Evolutionary conservation across 2,888 invertebrate genomes (phyloP), one percentile per base, ranked within the genome.

Genomic region (Sisyra nigra): DNA sequence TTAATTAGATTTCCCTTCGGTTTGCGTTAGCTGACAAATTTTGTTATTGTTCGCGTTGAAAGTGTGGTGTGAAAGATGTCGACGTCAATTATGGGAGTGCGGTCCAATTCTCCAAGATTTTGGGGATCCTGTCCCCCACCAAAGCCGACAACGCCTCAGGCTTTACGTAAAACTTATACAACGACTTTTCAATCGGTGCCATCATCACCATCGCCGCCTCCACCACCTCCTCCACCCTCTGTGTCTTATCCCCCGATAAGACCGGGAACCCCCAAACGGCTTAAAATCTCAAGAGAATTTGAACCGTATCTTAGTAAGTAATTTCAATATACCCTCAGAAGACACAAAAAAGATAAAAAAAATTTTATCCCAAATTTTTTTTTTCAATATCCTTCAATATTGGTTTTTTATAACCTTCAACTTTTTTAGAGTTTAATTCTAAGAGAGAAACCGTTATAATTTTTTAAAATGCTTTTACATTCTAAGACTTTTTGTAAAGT

Each of bases 251-350:
- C 36, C 7, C 13, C 24, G 17, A 15, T 29, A 13, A 24, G 37
- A 5, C 30, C 31, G 9, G 30, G 38, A 18, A 38, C 29, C 15
- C 13, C 31, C 9, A 29, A 29, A 15, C 30, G 36, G 13, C 8
- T 30, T 2, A 34, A 32, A 10, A 10, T 18, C 7, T 31, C 11
- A 8, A 17, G 19, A 18, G 11, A 33, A 33, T 70, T 68, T 61
- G 70, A 70, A 55, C 58, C 63, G 53, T 67, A 68, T 54, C 59
- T 70, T 49, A 68, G 70, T 70, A 65, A 70, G 70, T 69, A 50
- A 29, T 24, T 24, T 24, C 24, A 5, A n/a, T n/a, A n/a, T n/a
- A n/a, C n/a, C n/a, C n/a, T n/a, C n/a, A n/a, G n/a, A n/a, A n/a
- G n/a, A n/a, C n/a, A n/a, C n/a, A n/a, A n/a, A n/a, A n/a, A n/a